These are phyloP conservation scores for Aphelocoma coerulescens DNA, from an alignment of 2,113 vertebrate genomes.

Conservation along the genomic window DNA sequence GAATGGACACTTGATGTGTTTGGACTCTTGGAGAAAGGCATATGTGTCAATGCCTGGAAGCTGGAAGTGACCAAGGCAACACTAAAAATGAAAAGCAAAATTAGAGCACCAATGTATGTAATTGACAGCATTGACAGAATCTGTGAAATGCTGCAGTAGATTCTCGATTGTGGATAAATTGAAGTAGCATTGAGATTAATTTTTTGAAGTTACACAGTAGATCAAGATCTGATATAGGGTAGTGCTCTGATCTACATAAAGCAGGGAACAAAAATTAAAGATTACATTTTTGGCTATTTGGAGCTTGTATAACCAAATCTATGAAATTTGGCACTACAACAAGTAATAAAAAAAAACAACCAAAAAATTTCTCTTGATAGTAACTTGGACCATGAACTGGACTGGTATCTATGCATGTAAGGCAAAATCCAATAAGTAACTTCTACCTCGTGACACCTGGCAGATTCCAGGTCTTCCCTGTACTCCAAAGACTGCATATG, in stretches of 20 bases:
- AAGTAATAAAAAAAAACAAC: not conserved
- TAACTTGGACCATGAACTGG: not conserved
- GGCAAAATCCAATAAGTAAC: not conserved
- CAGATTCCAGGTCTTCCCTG: not conserved
- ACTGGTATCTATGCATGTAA: not conserved
- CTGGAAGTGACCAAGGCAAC: not conserved
- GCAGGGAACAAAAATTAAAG: not conserved
- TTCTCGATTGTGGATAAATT: not conserved
- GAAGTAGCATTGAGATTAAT: not conserved
- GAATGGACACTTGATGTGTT: not conserved
- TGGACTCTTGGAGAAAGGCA: not conserved
- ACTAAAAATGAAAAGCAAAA: not conserved
- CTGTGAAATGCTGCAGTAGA: not conserved
- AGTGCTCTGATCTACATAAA: not conserved
- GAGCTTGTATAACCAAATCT: not conserved
- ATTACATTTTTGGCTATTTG: not conserved
- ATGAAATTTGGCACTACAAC: not conserved
- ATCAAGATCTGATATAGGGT: not conserved
- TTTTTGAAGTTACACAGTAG: not conserved
- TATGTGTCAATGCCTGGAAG: not conserved
- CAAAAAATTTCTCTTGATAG: not conserved
- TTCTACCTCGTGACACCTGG: not conserved
- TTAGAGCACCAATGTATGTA: not conserved
- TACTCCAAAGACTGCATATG: not conserved
- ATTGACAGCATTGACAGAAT: not conserved